Percentiles rank a stretch among this genome's conserved stretches.
Evolutionary conservation across 2,797 vertebrate species (phyloP).

Genomic region (Sitta carolinensis): DNA sequence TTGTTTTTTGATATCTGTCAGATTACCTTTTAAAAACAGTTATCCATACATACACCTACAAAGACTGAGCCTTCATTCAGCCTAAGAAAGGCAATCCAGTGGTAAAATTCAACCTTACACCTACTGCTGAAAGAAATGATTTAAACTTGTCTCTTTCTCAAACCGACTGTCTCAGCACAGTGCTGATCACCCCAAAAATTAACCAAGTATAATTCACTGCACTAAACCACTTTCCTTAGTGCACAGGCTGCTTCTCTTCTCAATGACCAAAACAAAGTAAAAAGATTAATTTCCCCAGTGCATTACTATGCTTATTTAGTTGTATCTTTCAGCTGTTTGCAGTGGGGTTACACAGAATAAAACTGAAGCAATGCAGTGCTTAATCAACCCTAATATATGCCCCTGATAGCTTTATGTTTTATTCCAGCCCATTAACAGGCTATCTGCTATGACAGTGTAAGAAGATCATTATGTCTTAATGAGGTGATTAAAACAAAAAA

Average conservation of each 20-base stretch:
- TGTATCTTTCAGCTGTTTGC: conserved; percentile 8
- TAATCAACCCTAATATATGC: conserved; percentile 17
- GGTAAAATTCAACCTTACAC: not conserved
- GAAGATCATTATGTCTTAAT: conserved; percentile 71
- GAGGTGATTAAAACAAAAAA: conserved; percentile 72
- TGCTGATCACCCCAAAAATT: not conserved
- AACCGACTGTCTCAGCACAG: not conserved
- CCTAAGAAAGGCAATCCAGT: not conserved
- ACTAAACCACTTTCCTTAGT: not conserved
- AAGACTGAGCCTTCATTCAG: not conserved
- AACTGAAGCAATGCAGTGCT: not conserved
- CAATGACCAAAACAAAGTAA: not conserved
- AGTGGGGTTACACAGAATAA: not conserved
- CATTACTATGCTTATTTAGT: not conserved
- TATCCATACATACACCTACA: not conserved
- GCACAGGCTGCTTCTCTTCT: not conserved
- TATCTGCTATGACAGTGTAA: conserved; percentile 59
- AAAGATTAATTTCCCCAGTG: not conserved
- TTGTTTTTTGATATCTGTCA: not conserved
- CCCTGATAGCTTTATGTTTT: conserved; percentile 59
- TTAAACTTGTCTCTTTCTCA: not conserved
- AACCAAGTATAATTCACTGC: conserved; percentile 14
- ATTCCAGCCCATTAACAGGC: conserved; percentile 64
- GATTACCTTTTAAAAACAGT: not conserved
- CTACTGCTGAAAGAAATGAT: not conserved